phyloP scores from a whole-genome alignment of 2,888 invertebrate species.

The Mimachlamys varia region DNA sequence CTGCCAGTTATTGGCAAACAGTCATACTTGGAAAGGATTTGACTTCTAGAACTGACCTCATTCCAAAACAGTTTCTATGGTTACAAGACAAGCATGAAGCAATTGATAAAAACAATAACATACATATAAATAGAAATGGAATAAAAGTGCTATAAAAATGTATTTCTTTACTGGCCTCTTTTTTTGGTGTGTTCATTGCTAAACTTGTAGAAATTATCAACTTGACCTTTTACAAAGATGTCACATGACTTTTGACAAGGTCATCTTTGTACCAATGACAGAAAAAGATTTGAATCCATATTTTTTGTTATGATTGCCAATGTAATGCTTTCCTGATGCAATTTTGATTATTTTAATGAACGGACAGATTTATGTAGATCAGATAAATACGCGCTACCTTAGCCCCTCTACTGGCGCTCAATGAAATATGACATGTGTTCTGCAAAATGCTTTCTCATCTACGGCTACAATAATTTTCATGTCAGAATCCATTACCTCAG shows the following conservation, averaged over 20 bases:
- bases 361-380: background rate
- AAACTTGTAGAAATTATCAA: background rate
- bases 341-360: slow-evolving; percentile 8
- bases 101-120: background rate
- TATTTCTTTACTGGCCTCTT: no score
- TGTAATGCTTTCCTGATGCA: slow-evolving; percentile 26
- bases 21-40: background rate
- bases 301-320: background rate
- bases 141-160: no score
- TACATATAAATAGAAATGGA: background rate
- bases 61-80: background rate
- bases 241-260: background rate
- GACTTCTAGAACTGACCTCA: background rate
- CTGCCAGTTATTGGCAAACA: background rate
- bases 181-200: background rate
- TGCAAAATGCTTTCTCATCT: slow-evolving; percentile 36
- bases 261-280: background rate
- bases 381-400: slow-evolving; percentile 18
- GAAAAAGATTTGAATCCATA: background rate
- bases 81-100: background rate
- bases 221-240: background rate
- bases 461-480: slow-evolving; percentile 39
- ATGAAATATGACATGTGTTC: slow-evolving; percentile 34
- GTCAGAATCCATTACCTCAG: slow-evolving; percentile 40
- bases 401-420: background rate